phyloP scores from a whole-genome alignment of 2,113 vertebrate genomes.

The Saguinus imperator region DNA sequence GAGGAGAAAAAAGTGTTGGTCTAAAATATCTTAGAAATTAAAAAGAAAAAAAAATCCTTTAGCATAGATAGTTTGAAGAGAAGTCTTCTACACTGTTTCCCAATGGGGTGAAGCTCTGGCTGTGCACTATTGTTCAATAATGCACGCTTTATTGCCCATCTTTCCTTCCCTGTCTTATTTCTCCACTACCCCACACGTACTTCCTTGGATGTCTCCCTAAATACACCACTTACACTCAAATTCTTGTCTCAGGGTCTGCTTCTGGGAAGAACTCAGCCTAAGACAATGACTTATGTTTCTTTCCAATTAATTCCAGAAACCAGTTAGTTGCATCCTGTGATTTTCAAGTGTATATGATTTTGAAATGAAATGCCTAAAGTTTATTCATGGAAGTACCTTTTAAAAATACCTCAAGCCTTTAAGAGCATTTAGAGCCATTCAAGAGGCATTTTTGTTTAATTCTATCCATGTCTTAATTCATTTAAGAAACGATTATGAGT shows the following conservation, averaged over 20 bases:
- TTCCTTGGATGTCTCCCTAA: not conserved
- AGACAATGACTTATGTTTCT: constrained; percentile 36
- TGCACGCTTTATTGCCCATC: too few relatives aligned
- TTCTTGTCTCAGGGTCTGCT: constrained; percentile 31
- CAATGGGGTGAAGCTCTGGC: not conserved
- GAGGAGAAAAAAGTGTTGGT: not conserved
- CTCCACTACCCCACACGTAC: not conserved
- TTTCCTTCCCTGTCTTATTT: not conserved
- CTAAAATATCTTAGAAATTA: constrained; percentile 3
- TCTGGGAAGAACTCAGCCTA: not conserved
- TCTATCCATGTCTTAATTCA: constrained; percentile 33
- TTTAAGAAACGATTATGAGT: not conserved
- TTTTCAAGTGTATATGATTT: constrained; percentile 51
- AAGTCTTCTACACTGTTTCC: not conserved
- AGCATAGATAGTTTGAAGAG: not conserved
- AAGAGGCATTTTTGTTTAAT: not conserved
- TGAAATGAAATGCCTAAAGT: constrained; percentile 31
- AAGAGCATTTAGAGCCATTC: constrained; percentile 54
- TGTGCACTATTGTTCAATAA: not conserved
- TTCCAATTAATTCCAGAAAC: constrained; percentile 42
- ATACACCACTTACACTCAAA: not conserved
- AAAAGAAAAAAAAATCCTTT: constrained; percentile 14
- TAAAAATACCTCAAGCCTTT: constrained; percentile 21
- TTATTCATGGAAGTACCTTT: constrained; percentile 46
- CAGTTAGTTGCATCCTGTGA: constrained; percentile 9